phyloP scores from a whole-genome alignment of 1,140 invertebrate species.

The Himalopsyche phryganea region DNA sequence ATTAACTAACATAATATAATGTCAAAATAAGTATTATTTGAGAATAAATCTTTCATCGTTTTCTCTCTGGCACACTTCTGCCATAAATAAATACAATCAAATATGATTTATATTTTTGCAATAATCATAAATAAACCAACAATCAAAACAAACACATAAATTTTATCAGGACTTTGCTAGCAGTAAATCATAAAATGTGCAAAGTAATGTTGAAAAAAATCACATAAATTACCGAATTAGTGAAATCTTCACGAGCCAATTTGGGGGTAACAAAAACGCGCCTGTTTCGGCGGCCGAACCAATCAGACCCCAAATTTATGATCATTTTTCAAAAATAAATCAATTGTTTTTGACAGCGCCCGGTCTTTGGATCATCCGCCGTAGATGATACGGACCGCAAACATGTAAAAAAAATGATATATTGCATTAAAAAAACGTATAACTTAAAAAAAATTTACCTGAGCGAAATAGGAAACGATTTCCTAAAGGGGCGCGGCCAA shows the following conservation, averaged over 20 bases:
- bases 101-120: too few relatives aligned
- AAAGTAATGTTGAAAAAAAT: not conserved
- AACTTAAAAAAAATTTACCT: not conserved
- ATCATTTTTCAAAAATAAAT: slow-evolving; percentile 34
- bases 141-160: slow-evolving; percentile 17
- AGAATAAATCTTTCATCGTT: too few relatives aligned
- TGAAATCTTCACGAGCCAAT: slow-evolving; percentile 16
- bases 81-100: too few relatives aligned
- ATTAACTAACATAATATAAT: too few relatives aligned
- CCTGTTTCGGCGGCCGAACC: slow-evolving; percentile 15
- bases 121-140: not conserved
- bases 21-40: too few relatives aligned
- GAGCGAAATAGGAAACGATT: too few relatives aligned
- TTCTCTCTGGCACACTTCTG: too few relatives aligned
- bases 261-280: slow-evolving; percentile 9
- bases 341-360: slow-evolving; percentile 20
- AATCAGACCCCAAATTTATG: slow-evolving; percentile 34
- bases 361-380: not conserved
- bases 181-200: slow-evolving; percentile 11
- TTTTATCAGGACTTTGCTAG: slow-evolving; percentile 10
- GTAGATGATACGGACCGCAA: too few relatives aligned
- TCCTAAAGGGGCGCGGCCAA: too few relatives aligned
- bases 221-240: slow-evolving; percentile 25
- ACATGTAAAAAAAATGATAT: not conserved
- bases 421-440: not conserved